A percentile compares a stretch with the other conserved stretches of the same genome.
These are phyloP conservation scores for Dendrocopos noguchii DNA, from an alignment of 2,113 vertebrate genomes.

Conservation along the genomic window DNA sequence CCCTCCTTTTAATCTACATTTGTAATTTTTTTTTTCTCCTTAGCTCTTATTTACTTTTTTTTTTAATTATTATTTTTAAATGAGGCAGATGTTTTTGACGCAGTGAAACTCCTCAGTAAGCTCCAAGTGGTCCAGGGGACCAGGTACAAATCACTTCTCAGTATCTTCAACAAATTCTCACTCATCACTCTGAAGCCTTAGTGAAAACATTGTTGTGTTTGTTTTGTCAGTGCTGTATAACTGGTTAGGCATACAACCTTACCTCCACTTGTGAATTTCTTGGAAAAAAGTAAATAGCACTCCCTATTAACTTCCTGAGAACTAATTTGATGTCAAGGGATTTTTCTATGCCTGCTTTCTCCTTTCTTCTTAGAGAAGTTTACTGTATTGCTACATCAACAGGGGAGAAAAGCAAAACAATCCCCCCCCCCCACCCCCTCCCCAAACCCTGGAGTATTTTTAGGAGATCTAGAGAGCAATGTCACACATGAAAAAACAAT, in stretches of 20 bases:
- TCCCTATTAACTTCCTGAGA: slow-evolving; percentile 41
- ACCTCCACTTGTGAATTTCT: background rate
- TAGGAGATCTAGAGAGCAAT: slow-evolving; percentile 13
- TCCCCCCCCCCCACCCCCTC: no score
- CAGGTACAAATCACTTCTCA: background rate
- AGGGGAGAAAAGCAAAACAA: slow-evolving; percentile 15
- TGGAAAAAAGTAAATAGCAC: slow-evolving; percentile 11
- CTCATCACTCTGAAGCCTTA: background rate
- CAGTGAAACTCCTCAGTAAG: background rate
- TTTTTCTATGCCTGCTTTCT: background rate
- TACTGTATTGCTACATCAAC: background rate
- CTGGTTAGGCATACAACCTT: background rate
- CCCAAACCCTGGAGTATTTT: background rate
- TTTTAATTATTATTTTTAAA: no score
- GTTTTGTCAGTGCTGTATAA: background rate
- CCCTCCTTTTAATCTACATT: no score
- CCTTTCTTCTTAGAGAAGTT: slow-evolving; percentile 44
- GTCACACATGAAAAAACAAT: slow-evolving; percentile 33
- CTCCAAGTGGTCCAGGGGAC: background rate
- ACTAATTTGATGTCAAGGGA: slow-evolving; percentile 60
- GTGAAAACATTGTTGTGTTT: background rate
- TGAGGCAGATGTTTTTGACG: background rate
- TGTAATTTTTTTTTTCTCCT: background rate
- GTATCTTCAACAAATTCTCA: background rate
- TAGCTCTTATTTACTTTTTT: background rate